phyloP scores from a whole-genome alignment of 2,113 vertebrate species.

The Cranoglanis bouderius region DNA sequence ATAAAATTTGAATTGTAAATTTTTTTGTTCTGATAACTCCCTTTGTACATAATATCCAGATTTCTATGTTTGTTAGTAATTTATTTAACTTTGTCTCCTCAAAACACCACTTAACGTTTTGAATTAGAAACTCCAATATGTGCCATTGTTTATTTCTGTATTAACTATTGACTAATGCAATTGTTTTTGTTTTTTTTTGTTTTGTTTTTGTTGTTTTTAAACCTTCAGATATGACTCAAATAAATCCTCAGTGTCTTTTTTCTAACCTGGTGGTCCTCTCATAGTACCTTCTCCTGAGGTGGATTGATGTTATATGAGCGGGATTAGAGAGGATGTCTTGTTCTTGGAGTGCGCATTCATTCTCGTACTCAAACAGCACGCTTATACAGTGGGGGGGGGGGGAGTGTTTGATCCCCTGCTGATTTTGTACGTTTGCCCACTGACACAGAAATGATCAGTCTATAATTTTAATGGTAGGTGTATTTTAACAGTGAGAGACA shows the following conservation, averaged over 20 bases:
- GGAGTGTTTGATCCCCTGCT: no score
- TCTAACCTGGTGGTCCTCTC: constrained; percentile 55
- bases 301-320: not conserved
- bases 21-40: constrained; percentile 71
- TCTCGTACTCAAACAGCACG: not conserved
- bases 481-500: no score
- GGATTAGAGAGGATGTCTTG: not conserved
- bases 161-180: constrained; percentile 75
- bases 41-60: constrained; percentile 81
- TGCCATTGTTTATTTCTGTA: constrained; percentile 80
- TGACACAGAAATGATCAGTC: no score
- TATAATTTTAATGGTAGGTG: no score
- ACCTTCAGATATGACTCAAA: constrained; percentile 56
- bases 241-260: constrained; percentile 62
- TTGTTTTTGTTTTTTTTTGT: constrained; percentile 29
- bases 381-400: not conserved
- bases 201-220: no score
- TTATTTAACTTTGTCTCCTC: constrained; percentile 80
- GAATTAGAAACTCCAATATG: constrained; percentile 73
- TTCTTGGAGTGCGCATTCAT: not conserved
- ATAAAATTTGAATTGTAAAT: constrained; percentile 71
- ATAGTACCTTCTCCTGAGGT: constrained; percentile 2
- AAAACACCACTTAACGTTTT: constrained; percentile 72
- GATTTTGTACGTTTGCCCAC: no score
- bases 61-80: constrained; percentile 83